A percentile compares a stretch with the other conserved stretches of the same genome.
These are phyloP conservation scores for Andricus quercusramuli DNA, from an alignment of 2,888 invertebrate species.

Conservation along the genomic window DNA sequence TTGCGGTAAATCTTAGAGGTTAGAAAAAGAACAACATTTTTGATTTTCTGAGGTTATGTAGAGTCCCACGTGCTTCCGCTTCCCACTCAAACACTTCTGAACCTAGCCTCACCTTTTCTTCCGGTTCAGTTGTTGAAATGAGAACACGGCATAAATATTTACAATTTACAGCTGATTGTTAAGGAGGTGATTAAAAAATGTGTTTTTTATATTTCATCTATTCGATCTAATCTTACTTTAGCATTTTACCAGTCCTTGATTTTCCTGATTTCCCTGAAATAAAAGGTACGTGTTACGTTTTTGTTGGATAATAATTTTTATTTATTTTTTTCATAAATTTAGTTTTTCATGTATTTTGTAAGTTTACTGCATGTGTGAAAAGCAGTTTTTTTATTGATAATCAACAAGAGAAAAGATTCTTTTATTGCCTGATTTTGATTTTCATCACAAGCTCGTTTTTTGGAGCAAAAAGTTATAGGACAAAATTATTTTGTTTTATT, in stretches of 20 bases:
- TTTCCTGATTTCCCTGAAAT: too few species aligned
- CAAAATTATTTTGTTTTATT: too few species aligned
- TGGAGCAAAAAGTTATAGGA: too few species aligned
- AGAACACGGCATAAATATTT: not conserved
- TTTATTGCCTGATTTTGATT: too few species aligned
- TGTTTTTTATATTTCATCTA: not conserved
- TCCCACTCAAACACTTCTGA: too few species aligned
- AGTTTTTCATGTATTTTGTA: too few species aligned
- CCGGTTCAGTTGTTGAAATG: not conserved
- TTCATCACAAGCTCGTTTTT: too few species aligned
- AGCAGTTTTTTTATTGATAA: too few species aligned
- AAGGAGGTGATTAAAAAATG: not conserved
- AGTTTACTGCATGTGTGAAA: too few species aligned
- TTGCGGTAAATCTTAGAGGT: not conserved
- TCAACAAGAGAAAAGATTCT: too few species aligned
- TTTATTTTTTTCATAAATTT: too few species aligned
- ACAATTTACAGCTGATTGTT: conserved; percentile 4
- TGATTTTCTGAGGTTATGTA: conserved; percentile 10
- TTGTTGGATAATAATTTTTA: too few species aligned
- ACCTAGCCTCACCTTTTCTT: not conserved
- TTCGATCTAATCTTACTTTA: not conserved
- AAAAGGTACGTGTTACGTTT: not conserved
- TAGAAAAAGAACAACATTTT: not conserved
- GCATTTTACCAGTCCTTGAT: not conserved
- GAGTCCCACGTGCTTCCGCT: not conserved